Percentiles rank a stretch among this genome's conserved stretches.
These are phyloP conservation scores for Anoncus sp. DNA, from an alignment of 2,888 invertebrate species.

Conservation along the genomic window DNA sequence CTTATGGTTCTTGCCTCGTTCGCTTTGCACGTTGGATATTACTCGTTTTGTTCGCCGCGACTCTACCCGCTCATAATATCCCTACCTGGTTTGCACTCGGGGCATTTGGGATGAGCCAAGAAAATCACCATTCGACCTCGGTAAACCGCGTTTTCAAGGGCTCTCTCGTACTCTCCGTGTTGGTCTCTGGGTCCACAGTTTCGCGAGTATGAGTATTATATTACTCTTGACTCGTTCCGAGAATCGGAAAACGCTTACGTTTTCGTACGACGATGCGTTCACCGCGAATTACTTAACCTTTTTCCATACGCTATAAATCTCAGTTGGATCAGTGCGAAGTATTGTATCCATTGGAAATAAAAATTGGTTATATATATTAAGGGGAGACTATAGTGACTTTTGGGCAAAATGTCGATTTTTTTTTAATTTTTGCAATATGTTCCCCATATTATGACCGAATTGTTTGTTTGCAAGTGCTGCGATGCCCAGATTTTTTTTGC, in stretches of 20 bases:
- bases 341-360: background rate
- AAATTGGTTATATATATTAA: too few relatives aligned
- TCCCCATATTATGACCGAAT: too few relatives aligned
- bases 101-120: constrained; percentile 27
- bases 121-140: constrained; percentile 47
- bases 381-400: too few relatives aligned
- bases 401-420: too few relatives aligned
- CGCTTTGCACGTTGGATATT: constrained; percentile 16
- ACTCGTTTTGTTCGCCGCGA: constrained; percentile 9
- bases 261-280: background rate
- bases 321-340: background rate
- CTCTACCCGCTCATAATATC: constrained; percentile 6
- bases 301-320: background rate
- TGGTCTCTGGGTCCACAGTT: background rate
- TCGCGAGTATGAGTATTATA: background rate
- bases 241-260: background rate
- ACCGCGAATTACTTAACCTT: background rate
- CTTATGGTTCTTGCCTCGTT: constrained; percentile 26
- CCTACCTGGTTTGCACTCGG: constrained; percentile 18
- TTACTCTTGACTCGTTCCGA: background rate
- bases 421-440: too few relatives aligned
- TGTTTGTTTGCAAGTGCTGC: too few relatives aligned
- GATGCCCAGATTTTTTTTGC: too few relatives aligned
- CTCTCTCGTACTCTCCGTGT: background rate
- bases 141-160: constrained; percentile 42